phyloP scores from a whole-genome alignment of 2,888 invertebrate species.

The Limnephilus rhombicus region DNA sequence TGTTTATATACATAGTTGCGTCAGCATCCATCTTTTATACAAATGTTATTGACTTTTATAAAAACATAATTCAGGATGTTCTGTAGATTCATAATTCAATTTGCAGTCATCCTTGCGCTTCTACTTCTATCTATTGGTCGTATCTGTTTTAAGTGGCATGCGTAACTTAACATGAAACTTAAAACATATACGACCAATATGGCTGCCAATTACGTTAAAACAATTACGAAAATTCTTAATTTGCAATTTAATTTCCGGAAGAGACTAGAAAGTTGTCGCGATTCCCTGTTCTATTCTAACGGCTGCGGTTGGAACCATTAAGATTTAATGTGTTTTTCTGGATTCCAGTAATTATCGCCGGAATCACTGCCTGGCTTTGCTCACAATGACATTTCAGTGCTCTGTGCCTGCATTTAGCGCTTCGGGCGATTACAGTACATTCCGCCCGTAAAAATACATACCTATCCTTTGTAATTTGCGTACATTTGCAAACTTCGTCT shows the following conservation, averaged over 20 bases:
- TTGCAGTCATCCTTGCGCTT: no score
- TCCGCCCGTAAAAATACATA: not conserved
- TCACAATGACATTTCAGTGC: conserved; percentile 4
- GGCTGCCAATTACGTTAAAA: not conserved
- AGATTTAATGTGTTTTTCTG: not conserved
- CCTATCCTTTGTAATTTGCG: not conserved
- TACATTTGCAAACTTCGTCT: not conserved
- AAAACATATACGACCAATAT: not conserved
- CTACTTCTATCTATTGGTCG: no score
- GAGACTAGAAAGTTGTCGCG: not conserved
- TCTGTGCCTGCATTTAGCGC: not conserved
- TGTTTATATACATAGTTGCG: no score
- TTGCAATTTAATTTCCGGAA: not conserved
- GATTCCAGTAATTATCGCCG: conserved; percentile 8
- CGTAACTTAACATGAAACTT: not conserved
- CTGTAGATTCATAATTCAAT: no score
- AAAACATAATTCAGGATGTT: no score
- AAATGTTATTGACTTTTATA: no score
- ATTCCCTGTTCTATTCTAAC: not conserved
- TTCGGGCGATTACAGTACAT: not conserved
- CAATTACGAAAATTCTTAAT: not conserved
- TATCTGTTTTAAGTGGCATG: not conserved
- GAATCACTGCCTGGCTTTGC: not conserved
- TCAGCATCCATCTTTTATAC: no score
- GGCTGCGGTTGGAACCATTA: not conserved